These are phyloP conservation scores for Terrapene triunguis DNA, from an alignment of 2,113 vertebrate species.

Conservation along the genomic window DNA sequence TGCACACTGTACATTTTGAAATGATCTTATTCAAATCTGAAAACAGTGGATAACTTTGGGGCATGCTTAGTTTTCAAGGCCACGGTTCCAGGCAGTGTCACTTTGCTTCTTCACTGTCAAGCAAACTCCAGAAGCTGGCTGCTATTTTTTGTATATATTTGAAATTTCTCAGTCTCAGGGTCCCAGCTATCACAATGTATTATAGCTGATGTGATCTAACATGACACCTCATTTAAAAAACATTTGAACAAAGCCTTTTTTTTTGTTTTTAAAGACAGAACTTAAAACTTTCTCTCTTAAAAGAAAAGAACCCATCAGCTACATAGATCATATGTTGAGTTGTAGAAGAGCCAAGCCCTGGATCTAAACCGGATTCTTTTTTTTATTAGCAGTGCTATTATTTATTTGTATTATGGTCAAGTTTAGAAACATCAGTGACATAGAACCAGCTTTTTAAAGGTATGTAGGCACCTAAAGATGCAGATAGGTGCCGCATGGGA, in stretches of 20 bases:
- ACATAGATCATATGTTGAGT: not conserved
- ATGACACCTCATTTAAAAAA: not conserved
- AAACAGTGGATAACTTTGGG: not conserved
- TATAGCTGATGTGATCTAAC: not conserved
- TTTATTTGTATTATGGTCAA: not conserved
- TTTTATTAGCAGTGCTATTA: accelerated
- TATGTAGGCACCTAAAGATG: not conserved
- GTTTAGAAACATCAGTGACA: not conserved
- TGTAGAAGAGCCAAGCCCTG: not conserved
- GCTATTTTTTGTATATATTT: not conserved
- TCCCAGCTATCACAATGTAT: not conserved
- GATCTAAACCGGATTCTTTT: not conserved
- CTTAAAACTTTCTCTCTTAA: not conserved
- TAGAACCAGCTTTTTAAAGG: not conserved
- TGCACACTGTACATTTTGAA: not conserved
- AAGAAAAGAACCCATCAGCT: not conserved
- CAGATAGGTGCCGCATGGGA: not conserved
- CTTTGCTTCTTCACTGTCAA: not conserved
- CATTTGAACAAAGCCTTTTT: not conserved
- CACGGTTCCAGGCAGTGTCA: not conserved
- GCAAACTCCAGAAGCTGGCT: not conserved
- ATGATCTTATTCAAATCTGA: not conserved
- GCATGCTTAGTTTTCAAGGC: not conserved
- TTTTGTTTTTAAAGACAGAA: not conserved
- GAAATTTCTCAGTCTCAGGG: not conserved